These are phyloP conservation scores for Opisthocomus hoazin DNA, from an alignment of 2,113 vertebrate genomes.

Conservation along the genomic window DNA sequence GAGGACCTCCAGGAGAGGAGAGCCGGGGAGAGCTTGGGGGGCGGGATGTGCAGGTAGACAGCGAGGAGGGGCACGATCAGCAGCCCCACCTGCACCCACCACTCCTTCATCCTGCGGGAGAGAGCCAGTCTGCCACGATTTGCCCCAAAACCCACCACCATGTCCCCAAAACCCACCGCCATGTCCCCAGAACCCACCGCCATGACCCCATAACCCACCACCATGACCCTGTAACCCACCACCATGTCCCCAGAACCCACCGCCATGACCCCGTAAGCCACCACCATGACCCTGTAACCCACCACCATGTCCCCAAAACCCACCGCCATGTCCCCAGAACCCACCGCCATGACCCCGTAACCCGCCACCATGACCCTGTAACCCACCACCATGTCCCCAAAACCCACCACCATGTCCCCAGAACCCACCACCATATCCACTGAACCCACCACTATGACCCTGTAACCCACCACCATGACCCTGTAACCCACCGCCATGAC, in stretches of 20 bases:
- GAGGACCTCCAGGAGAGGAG: constrained; percentile 83
- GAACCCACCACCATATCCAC: no score
- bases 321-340: no score
- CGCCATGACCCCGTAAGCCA: no score
- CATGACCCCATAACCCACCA: fast-evolving
- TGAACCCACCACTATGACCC: fast-evolving
- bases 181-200: no score
- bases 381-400: no score
- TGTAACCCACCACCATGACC: fast-evolving
- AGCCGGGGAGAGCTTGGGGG: constrained; percentile 82
- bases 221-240: no score
- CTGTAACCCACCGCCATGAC: neutral
- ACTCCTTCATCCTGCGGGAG: constrained; percentile 82
- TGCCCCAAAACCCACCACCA: fast-evolving
- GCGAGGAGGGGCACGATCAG: constrained; percentile 85
- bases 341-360: fast-evolving
- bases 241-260: no score
- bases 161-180: neutral
- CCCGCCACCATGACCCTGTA: no score
- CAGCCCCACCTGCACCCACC: constrained; percentile 89
- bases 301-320: fast-evolving
- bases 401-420: no score
- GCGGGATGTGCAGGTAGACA: constrained; percentile 88
- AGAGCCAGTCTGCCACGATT: fast-evolving
- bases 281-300: no score